Evolutionary conservation across 2,113 vertebrate genomes (phyloP).

Genomic region (Pardalotus punctatus): DNA sequence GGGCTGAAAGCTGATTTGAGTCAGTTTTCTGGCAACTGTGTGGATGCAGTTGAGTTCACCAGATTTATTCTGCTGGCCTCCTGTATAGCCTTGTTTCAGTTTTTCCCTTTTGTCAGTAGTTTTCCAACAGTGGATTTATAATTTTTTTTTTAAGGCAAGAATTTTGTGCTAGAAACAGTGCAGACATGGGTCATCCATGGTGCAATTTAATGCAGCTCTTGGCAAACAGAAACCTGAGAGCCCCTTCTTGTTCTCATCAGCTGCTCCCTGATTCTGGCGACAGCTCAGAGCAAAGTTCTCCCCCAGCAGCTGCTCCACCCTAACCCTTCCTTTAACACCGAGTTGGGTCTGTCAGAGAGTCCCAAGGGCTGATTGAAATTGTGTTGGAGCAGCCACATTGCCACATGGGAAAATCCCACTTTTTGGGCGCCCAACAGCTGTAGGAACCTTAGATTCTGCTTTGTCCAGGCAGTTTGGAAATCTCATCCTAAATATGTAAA

Average conservation of each 20-base stretch:
- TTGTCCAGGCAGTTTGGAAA: neutral
- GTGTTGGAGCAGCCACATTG: accelerated
- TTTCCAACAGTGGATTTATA: neutral
- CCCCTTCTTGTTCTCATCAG: neutral
- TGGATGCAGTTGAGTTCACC: neutral
- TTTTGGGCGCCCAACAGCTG: neutral
- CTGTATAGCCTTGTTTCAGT: neutral
- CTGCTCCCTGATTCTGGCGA: neutral
- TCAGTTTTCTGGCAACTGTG: neutral
- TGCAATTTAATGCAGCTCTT: neutral
- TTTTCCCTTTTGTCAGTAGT: neutral
- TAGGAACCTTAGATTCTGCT: neutral
- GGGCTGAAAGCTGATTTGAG: neutral
- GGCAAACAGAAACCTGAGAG: neutral
- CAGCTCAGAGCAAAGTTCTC: neutral
- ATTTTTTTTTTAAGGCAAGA: neutral
- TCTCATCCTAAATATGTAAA: neutral
- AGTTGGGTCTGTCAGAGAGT: neutral
- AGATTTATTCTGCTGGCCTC: neutral
- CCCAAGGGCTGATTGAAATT: neutral
- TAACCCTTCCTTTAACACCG: neutral
- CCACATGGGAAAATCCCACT: neutral
- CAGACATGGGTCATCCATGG: neutral
- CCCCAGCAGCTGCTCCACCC: neutral
- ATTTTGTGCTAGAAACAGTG: neutral